Conservation (phyloP, 2,888 invertebrate species). For the Branchipolynoe longqiensis region DNA sequence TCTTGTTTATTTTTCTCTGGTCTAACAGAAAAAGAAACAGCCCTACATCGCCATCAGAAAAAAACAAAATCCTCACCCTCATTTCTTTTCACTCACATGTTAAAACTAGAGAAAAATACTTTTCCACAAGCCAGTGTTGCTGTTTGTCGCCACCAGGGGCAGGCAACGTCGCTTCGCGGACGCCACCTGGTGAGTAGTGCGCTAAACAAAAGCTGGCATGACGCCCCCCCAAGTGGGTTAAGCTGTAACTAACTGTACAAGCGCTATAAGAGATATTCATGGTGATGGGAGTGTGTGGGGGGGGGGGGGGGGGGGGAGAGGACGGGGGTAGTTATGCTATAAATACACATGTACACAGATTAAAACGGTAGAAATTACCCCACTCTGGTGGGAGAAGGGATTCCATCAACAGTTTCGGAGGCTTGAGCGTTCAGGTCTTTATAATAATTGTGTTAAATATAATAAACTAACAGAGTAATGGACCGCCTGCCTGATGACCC, state of each 20-base stretch:
- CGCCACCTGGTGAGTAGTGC: neutral
- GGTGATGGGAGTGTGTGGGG: no score
- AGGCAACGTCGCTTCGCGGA: neutral
- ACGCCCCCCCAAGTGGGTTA: neutral
- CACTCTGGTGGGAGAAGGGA: no score
- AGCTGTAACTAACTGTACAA: neutral
- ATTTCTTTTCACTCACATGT: conserved; percentile 35
- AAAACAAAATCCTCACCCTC: conserved; percentile 45
- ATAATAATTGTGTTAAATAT: no score
- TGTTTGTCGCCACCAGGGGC: conserved; percentile 17
- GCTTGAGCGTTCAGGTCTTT: no score
- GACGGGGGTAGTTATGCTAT: no score
- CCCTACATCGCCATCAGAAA: conserved; percentile 37
- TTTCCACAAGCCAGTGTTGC: conserved; percentile 37
- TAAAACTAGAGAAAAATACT: conserved; percentile 57
- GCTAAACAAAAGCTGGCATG: neutral
- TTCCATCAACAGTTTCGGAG: no score
- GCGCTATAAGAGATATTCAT: neutral
- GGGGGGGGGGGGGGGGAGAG: no score
- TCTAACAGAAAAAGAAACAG: conserved; percentile 57
- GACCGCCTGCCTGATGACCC: no score
- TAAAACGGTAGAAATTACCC: no score
- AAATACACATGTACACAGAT: no score
- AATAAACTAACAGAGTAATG: no score
- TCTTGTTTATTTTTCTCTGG: conserved; percentile 58